Evolutionary conservation across 2,797 vertebrate genomes (phyloP).

Genomic region (Masticophis lateralis): DNA sequence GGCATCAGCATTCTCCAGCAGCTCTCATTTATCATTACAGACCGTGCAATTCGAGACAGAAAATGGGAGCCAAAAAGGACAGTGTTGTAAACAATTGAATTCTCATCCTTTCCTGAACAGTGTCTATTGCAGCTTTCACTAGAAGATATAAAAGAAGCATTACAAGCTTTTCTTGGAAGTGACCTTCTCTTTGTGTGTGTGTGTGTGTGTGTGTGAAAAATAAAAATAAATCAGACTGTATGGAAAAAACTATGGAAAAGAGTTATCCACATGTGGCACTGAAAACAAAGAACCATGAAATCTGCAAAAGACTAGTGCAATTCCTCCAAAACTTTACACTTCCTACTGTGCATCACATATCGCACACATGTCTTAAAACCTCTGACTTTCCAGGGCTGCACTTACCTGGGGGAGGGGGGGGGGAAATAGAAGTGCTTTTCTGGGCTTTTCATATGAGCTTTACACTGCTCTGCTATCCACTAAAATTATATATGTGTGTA

Average conservation of each 20-base stretch:
- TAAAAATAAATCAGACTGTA: conserved; percentile 26
- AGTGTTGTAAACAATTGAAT: conserved; percentile 25
- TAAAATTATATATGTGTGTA: background rate
- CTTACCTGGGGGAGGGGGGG: background rate
- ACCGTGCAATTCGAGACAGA: conserved; percentile 23
- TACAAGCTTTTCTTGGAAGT: conserved; percentile 39
- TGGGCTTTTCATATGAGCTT: background rate
- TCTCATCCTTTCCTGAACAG: conserved; percentile 27
- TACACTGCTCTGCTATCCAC: background rate
- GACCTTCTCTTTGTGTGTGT: conserved; percentile 34
- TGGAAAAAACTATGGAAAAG: conserved; percentile 18
- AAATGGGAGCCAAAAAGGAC: background rate
- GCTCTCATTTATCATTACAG: conserved; percentile 18
- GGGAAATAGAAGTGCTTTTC: background rate
- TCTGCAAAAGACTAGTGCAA: background rate
- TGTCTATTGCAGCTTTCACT: conserved; percentile 17
- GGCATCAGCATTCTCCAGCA: conserved; percentile 12
- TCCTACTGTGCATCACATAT: background rate
- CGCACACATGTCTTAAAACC: background rate
- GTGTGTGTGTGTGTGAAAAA: background rate
- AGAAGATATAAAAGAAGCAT: conserved; percentile 24
- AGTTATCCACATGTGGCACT: conserved; percentile 13
- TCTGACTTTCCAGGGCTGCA: background rate
- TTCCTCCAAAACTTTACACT: background rate
- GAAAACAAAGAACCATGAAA: conserved; percentile 13